Percentiles rank a stretch among this genome's conserved stretches.
Evolutionary conservation across 1,140 invertebrate species (phyloP).

Genomic region (Uloborus diversus): DNA sequence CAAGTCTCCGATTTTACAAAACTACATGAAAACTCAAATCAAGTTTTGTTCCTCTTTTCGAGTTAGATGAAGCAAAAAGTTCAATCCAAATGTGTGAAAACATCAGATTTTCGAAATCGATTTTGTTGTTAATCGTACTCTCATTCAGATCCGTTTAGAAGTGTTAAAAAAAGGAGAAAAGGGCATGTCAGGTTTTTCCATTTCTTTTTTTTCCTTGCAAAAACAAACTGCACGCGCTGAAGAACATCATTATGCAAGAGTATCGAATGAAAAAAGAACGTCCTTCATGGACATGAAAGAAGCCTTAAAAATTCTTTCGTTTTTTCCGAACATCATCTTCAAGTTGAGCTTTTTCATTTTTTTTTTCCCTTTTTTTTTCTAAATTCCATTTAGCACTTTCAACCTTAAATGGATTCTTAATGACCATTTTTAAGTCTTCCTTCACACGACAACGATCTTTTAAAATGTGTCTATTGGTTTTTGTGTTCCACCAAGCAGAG

Average conservation of each 20-base stretch:
- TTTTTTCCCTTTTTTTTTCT: conserved; percentile 19
- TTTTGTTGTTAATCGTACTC: neutral
- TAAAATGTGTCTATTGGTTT: too few relatives aligned
- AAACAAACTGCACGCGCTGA: conserved; percentile 38
- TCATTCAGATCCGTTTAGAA: neutral
- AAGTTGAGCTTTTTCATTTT: neutral
- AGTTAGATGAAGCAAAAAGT: too few relatives aligned
- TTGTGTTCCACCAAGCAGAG: too few relatives aligned
- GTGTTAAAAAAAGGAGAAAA: neutral
- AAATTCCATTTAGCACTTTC: conserved; percentile 51
- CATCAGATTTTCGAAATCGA: neutral
- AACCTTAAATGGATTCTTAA: conserved; percentile 48
- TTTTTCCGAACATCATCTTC: conserved; percentile 10
- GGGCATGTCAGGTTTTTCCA: neutral
- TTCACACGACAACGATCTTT: too few relatives aligned
- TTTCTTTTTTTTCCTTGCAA: neutral
- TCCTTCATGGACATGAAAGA: too few relatives aligned
- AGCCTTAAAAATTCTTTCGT: conserved; percentile 19
- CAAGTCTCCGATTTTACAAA: too few relatives aligned
- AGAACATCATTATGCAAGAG: conserved; percentile 10
- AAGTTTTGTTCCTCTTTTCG: too few relatives aligned
- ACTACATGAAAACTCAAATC: too few relatives aligned
- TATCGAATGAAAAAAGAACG: too few relatives aligned
- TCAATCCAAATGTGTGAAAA: too few relatives aligned
- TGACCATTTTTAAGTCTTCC: conserved; percentile 51